Evolutionary conservation across 23 tunicate species (phyloP), one percentile per base, ranked within the genome.

Genomic region (Styela plicata): DNA sequence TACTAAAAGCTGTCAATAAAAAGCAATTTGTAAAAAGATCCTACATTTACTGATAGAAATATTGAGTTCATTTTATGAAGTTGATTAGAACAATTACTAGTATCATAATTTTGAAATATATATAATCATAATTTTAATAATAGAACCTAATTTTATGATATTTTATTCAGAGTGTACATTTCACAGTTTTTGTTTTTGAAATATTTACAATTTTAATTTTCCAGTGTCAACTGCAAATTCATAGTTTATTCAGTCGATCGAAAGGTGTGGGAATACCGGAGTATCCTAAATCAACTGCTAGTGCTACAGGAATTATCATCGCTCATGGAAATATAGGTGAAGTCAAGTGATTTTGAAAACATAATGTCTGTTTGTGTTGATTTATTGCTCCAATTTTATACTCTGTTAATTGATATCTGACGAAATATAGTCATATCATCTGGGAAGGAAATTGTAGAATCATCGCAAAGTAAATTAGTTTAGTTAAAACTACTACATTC

Each of bases 301-400:
- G 82, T 65, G 87, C 99, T 13, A 85, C 88, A 2, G 99, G 99
- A 25, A 37, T 96, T n/a, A 91, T 96, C 61, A 31, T 96, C 34
- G 94, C 97, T 28, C 99, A 96, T 79, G 99, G 93, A 74, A 96
- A 96, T 65, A 36, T 96, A 44, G 98, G 98, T 88, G 71, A 34
- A 75, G n/a, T n/a, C n/a, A n/a, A n/a, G n/a, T n/a, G n/a, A 19
- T 21, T 61, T 61, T 61, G 19, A 18, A 61, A 61, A 18, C 21
- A 61, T 19, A 61, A 21, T n/a, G n/a, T n/a, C n/a, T n/a, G n/a
- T n/a, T n/a, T n/a, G n/a, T 44, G 67, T 10, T 31, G 78, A 64
- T 3, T 10, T 64, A 5, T 73, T 3, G 27, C 78, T 3, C 10
- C 64, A 31, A 64, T 3, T 5, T 62, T 23, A 10, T 52, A 2